Conservation (phyloP, 1,140 invertebrate genomes). For the Dendroctonus ponderosae region DNA sequence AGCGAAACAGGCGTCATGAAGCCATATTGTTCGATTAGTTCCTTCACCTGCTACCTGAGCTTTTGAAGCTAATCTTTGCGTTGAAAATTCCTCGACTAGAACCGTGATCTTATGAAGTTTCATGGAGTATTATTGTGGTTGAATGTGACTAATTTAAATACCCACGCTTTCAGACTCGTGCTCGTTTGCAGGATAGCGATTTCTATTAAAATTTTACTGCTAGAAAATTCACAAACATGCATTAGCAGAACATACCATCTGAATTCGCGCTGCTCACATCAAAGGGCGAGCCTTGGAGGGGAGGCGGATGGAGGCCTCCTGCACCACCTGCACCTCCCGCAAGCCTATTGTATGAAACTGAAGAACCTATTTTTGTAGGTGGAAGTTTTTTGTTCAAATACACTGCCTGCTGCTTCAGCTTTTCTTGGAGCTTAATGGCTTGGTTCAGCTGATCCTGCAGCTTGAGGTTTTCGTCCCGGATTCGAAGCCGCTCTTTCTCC, state of each 20-base stretch:
- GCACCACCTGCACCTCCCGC: not conserved
- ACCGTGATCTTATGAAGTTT: no score
- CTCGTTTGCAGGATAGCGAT: no score
- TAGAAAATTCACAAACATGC: no score
- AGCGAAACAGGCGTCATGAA: no score
- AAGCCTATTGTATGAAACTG: conserved; percentile 2
- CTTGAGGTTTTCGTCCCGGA: conserved; percentile 46
- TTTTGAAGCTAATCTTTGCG: no score
- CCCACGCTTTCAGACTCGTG: no score
- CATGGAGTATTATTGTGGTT: no score
- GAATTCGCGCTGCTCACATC: not conserved
- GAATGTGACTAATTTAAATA: no score
- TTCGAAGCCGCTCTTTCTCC: conserved; percentile 46
- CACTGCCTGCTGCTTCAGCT: conserved; percentile 45
- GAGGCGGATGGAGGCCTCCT: not conserved
- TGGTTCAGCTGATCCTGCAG: conserved; percentile 49
- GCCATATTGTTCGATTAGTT: no score
- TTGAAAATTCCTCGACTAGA: no score
- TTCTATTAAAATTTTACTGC: no score
- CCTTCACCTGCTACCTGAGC: no score
- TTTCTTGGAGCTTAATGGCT: conserved; percentile 47
- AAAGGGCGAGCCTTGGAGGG: conserved; percentile 8
- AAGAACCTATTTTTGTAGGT: conserved; percentile 3
- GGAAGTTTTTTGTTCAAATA: conserved; percentile 11
- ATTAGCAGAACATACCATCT: conserved; percentile 2